phyloP scores from a whole-genome alignment of 2,113 vertebrate genomes.

The Misgurnus anguillicaudatus region DNA sequence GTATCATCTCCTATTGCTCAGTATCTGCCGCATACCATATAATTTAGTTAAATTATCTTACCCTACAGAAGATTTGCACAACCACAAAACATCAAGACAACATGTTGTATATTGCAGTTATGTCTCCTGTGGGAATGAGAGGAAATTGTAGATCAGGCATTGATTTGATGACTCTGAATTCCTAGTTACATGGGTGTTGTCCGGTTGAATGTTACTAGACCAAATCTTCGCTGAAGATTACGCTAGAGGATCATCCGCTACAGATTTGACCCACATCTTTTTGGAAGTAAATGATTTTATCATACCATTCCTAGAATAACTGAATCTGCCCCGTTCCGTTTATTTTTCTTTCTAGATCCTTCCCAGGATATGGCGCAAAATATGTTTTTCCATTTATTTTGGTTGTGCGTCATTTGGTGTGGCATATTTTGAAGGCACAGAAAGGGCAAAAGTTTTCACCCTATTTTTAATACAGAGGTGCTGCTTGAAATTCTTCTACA shows the following conservation, averaged over 20 bases:
- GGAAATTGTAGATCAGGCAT: not conserved
- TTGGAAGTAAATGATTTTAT: not conserved
- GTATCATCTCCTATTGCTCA: not conserved
- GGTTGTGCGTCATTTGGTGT: not conserved
- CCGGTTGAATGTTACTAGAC: conserved; percentile 8
- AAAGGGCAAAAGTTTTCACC: too few relatives aligned
- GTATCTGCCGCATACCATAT: not conserved
- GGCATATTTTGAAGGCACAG: not conserved
- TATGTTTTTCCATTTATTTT: not conserved
- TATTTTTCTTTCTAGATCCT: not conserved
- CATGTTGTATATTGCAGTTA: not conserved
- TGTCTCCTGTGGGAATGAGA: not conserved
- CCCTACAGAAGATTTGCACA: not conserved
- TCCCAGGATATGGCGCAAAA: not conserved
- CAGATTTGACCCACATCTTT: conserved; percentile 30
- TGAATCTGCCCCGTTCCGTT: not conserved
- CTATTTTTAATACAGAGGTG: not conserved
- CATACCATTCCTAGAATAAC: not conserved
- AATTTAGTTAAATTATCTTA: not conserved
- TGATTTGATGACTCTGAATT: conserved; percentile 24
- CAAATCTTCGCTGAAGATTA: conserved; percentile 27
- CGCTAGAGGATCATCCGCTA: conserved; percentile 38
- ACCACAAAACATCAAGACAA: not conserved
- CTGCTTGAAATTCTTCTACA: not conserved
- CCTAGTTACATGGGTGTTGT: conserved; percentile 35